Evolutionary conservation across 2,113 vertebrate genomes (phyloP).

Genomic region (Laticauda colubrina): DNA sequence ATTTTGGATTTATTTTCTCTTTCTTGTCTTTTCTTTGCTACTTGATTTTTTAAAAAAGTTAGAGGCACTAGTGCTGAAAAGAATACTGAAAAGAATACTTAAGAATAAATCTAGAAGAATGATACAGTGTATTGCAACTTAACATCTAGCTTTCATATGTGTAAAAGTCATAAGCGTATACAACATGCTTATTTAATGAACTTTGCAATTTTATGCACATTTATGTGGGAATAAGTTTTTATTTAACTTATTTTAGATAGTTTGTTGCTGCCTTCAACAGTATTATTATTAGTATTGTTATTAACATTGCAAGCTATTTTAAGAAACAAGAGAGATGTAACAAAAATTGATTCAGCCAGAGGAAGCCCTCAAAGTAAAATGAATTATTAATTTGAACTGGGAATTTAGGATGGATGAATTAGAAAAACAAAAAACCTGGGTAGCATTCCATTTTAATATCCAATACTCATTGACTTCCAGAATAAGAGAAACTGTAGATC

Average conservation of each 20-base stretch:
- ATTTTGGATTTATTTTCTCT: not conserved
- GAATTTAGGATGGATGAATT: slow-evolving; percentile 36
- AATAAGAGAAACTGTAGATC: slow-evolving; percentile 13
- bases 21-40: not conserved
- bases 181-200: not conserved
- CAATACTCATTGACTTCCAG: slow-evolving; percentile 64
- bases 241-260: not conserved
- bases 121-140: not conserved
- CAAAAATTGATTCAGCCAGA: not conserved
- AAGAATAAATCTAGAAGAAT: not conserved
- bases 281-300: not conserved
- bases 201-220: not conserved
- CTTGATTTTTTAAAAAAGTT: not conserved
- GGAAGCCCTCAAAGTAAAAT: slow-evolving; percentile 21
- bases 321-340: not conserved
- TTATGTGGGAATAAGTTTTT: not conserved
- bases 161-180: not conserved
- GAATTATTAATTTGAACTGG: slow-evolving; percentile 41
- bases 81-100: not conserved
- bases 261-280: not conserved
- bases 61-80: not conserved
- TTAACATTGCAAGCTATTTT: not conserved
- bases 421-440: slow-evolving; percentile 59
- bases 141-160: not conserved
- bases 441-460: slow-evolving; percentile 63